Evolutionary conservation across 1,140 invertebrate species (phyloP).

Genomic region (Hyphantria cunea): DNA sequence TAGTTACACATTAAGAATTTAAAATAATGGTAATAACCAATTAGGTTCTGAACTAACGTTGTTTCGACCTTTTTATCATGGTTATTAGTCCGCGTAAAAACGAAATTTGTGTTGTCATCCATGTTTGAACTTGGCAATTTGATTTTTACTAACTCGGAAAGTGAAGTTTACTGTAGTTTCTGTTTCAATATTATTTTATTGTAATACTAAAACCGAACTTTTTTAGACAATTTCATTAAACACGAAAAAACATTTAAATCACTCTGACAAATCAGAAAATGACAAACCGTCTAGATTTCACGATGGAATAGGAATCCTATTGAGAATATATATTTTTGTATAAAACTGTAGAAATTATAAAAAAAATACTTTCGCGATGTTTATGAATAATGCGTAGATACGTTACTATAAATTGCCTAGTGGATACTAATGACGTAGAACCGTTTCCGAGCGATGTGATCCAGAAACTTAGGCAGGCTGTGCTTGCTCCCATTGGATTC

Average conservation of each 20-base stretch:
- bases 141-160: too few species aligned
- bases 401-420: conserved; percentile 53
- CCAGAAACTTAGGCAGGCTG: conserved; percentile 57
- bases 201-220: too few species aligned
- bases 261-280: neutral
- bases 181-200: too few species aligned
- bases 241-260: neutral
- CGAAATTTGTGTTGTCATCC: too few species aligned
- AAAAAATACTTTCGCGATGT: conserved; percentile 20
- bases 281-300: neutral
- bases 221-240: too few species aligned
- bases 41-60: too few species aligned
- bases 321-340: neutral
- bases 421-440: conserved; percentile 49
- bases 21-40: too few species aligned
- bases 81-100: too few species aligned
- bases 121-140: too few species aligned
- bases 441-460: conserved; percentile 51
- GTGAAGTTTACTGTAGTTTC: too few species aligned
- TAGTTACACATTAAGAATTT: too few species aligned
- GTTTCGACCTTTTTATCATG: too few species aligned
- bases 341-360: conserved; percentile 11
- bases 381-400: conserved; percentile 64
- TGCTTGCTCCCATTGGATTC: conserved; percentile 52
- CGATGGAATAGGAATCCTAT: neutral